phyloP scores from a whole-genome alignment of 1,140 invertebrate genomes.

The Littorina saxatilis region DNA sequence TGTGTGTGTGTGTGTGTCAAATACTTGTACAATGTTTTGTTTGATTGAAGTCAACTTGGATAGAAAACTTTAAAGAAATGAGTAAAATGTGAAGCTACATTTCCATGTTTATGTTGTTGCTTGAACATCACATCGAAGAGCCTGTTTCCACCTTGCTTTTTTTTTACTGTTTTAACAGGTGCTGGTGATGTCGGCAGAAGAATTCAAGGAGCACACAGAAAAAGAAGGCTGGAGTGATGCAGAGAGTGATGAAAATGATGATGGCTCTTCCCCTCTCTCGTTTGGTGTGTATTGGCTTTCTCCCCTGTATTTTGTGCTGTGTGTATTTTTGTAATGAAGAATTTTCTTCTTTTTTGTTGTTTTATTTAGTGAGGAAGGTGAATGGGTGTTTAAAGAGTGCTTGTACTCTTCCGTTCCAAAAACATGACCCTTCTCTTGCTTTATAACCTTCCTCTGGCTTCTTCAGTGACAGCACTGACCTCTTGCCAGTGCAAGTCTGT shows the following conservation, averaged over 20 bases:
- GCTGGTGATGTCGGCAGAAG: slow-evolving; percentile 51
- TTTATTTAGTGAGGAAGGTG: background rate
- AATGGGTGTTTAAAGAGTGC: background rate
- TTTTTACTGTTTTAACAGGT: slow-evolving; percentile 50
- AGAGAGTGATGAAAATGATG: slow-evolving; percentile 51
- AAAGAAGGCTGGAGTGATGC: slow-evolving; percentile 68
- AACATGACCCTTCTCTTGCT: background rate
- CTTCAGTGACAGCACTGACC: background rate
- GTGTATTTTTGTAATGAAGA: background rate
- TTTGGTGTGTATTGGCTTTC: slow-evolving; percentile 33
- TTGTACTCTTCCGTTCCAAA: too few relatives aligned
- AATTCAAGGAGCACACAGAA: slow-evolving; percentile 56
- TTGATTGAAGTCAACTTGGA: background rate
- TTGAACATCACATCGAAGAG: background rate
- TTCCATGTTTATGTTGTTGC: background rate
- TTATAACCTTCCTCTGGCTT: background rate
- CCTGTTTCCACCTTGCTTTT: too few relatives aligned
- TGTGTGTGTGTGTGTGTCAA: background rate
- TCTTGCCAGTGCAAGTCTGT: too few relatives aligned
- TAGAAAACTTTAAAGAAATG: background rate
- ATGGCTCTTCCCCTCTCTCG: background rate
- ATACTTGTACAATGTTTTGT: background rate
- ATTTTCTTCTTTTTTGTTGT: background rate
- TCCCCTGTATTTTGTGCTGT: background rate
- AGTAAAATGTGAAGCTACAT: background rate